Base-by-base conservation (phyloP, 2,797 vertebrate species). In the Halcyon smyrnensis region DNA sequence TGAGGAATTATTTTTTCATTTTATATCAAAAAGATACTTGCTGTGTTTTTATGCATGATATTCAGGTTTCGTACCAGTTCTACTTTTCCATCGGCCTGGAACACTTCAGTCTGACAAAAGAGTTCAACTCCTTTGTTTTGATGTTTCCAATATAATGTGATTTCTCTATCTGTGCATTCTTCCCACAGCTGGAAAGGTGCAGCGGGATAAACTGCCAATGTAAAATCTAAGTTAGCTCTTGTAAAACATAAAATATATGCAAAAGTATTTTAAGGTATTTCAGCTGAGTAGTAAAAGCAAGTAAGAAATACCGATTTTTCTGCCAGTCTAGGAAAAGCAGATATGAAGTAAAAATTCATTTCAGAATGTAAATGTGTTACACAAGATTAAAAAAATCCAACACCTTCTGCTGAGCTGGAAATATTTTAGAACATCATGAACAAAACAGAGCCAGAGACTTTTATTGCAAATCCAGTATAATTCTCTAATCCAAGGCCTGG, bases 21-120 rank as follows among this genome's bases (percentile, higher is more conserved):
- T 67, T 34, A 37, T 3, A 8, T 45, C 6, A 80, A 46, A 90
- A 70, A 88, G 39, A 77, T 16, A 28, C 7, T 83, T 0, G 9
- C 6, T 56, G 15, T 12, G 4, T 2, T 62, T 89, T 69, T 73
- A 9, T 73, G 23, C 56, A 81, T 37, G 60, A 92, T 78, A 73
- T 53, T 39, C 41, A 67, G 24, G 15, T 80, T 86, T 93, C 97
- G 89, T 97, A 98, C 98, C 80, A 92, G 56, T 80, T 94, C 71
- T 62, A 80, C 71, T 87, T 89, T 77, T 45, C 87, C 96, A 92
- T 89, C 45, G 2, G 59, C 65, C 1, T 67, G 77, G 32, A 68
- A 9, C 11, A 97, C 68, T 81, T 97, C 95, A 77, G 96, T 83
- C 68, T 98, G 97, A 95, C 98, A 98, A 65, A 95, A 56, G 6